Evolutionary conservation across 2,113 vertebrate genomes (phyloP), one percentile per base, ranked within the genome.

Genomic region (Xiphophorus maculatus): DNA sequence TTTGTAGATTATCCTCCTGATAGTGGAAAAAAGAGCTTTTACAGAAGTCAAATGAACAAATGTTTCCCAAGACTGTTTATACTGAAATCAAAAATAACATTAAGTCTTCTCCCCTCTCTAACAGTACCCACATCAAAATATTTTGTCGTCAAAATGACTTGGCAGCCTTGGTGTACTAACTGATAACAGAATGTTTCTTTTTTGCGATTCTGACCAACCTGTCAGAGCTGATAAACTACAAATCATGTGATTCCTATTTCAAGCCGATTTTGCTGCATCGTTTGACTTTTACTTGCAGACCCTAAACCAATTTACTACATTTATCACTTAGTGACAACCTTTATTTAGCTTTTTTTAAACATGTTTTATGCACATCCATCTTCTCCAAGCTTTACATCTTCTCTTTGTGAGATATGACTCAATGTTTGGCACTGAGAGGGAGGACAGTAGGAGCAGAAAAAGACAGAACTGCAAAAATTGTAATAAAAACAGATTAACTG

Each of bases 401-500:
- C 30, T 37, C 9, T 42, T 10, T n/a, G 19, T 30, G 0, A 30
- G 28, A 5, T 22, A n/a, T 3, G 8, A 63, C 15, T 17, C 12
- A n/a, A 19, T 25, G 15, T 68, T 22, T 35, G 3, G 14, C 0
- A 8, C 6, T 61, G 33, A 27, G 19, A 30, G 2, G 22, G 1
- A 67, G 4, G 42, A 60, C 30, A 30, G 30, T 27, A 40, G 27
- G 27, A 48, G 60, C 30, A 12, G 22, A 61, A 61, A 48, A 48
- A 73, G 19, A 37, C 15, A 32, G 19, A 63, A 65, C 44, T 48
- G 58, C 40, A 73, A 76, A 66, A 78, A 33, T 69, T 62, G n/a
- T 28, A 27, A 61, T 80, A 80, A 82, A 88, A 82, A 84, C 63
- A 76, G 67, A 85, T 74, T 11, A 58, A 60, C 29, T 51, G 7